phyloP scores from a whole-genome alignment of 92 coral and sea anemone genomes.

The Anthopleura xanthogrammica region DNA sequence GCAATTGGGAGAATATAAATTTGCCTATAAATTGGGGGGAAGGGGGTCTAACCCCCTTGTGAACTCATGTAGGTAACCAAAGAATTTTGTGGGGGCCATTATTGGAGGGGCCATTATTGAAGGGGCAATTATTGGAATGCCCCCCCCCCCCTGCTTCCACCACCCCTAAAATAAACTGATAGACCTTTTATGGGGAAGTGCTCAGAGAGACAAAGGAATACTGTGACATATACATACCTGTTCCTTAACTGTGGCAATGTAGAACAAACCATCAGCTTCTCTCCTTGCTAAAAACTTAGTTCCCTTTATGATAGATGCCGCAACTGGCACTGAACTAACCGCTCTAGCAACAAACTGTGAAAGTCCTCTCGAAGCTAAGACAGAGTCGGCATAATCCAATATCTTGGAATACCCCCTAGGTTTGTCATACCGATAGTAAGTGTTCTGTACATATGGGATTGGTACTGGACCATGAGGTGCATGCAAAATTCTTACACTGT shows the following conservation, averaged over 20 bases:
- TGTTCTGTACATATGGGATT: conserved; percentile 63
- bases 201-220: too few species aligned
- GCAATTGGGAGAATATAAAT: too few species aligned
- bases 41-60: too few species aligned
- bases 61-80: too few species aligned
- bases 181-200: too few species aligned
- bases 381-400: conserved; percentile 90
- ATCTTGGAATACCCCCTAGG: conserved; percentile 57
- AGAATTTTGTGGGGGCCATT: too few species aligned
- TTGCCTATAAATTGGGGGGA: too few species aligned
- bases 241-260: conserved; percentile 78
- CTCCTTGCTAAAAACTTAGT: conserved; percentile 76
- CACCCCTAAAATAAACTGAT: too few species aligned
- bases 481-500: conserved; percentile 49
- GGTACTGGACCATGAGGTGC: conserved; percentile 82
- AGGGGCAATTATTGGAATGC: too few species aligned
- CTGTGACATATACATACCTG: conserved; percentile 51
- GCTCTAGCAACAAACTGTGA: conserved; percentile 58
- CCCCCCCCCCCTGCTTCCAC: too few species aligned
- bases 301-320: conserved; percentile 89
- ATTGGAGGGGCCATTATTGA: too few species aligned
- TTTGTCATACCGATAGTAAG: conserved; percentile 48
- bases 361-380: conserved; percentile 88
- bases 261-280: conserved; percentile 90
- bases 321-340: conserved; percentile 71